phyloP scores from a whole-genome alignment of 2,888 invertebrate genomes.

The Altica lythri region DNA sequence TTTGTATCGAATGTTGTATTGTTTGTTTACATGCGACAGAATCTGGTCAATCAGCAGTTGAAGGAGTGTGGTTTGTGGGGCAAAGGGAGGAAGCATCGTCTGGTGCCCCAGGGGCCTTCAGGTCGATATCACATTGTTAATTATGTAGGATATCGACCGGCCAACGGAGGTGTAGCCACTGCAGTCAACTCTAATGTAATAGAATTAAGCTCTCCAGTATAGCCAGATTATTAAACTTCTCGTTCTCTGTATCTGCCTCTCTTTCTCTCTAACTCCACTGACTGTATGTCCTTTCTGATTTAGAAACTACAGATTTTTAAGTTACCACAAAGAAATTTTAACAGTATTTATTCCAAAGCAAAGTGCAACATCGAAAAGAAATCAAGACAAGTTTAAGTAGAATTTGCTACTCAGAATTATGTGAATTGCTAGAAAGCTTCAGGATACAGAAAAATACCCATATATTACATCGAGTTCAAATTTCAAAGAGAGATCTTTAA shows the following conservation, averaged over 20 bases:
- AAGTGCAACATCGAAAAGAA: too few relatives aligned
- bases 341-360: too few relatives aligned
- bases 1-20: too few relatives aligned
- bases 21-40: slow-evolving; percentile 31
- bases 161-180: slow-evolving; percentile 51
- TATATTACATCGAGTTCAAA: too few relatives aligned
- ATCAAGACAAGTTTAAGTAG: too few relatives aligned
- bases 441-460: too few relatives aligned
- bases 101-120: slow-evolving; percentile 42
- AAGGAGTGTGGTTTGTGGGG: slow-evolving; percentile 28
- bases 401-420: too few relatives aligned
- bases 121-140: slow-evolving; percentile 57
- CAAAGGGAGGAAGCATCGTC: slow-evolving; percentile 17
- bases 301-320: too few relatives aligned
- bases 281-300: neutral
- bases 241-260: slow-evolving; percentile 14
- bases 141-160: slow-evolving; percentile 56
- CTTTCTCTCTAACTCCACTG: too few relatives aligned
- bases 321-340: too few relatives aligned
- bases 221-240: slow-evolving; percentile 52
- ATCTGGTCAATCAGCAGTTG: slow-evolving; percentile 34
- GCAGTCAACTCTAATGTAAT: slow-evolving; percentile 54
- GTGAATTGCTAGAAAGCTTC: too few relatives aligned
- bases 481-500: too few relatives aligned
- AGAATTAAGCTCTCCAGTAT: slow-evolving; percentile 53